Conservation (phyloP, 1,140 invertebrate species). For the Scaptodrosophila lebanonensis region DNA sequence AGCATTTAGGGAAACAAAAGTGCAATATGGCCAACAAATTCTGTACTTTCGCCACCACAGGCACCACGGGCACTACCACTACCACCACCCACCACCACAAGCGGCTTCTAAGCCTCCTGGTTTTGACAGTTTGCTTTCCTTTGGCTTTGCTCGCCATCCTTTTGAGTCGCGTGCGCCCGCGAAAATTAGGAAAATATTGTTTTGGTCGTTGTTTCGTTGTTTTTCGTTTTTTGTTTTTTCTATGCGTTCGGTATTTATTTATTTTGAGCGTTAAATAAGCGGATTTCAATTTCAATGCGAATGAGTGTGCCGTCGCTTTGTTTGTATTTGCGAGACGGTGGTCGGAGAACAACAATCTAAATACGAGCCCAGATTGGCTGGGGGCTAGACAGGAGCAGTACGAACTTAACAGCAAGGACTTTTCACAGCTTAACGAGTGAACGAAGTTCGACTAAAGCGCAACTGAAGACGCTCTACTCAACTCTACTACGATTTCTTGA, state of each 20-base stretch:
- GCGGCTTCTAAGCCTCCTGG: conserved; percentile 46
- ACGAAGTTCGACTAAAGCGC: too few relatives aligned
- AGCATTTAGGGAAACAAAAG: too few relatives aligned
- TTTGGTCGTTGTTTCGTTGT: conserved; percentile 42
- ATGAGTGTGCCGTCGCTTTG: conserved; percentile 53
- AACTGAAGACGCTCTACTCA: too few relatives aligned
- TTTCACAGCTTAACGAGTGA: too few relatives aligned
- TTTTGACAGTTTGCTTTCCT: conserved; percentile 67
- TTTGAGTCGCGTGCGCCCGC: conserved; percentile 60
- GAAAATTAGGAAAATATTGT: conserved; percentile 73
- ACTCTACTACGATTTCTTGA: too few relatives aligned
- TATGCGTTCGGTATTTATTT: conserved; percentile 37
- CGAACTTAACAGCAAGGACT: too few relatives aligned
- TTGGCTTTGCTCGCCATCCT: conserved; percentile 36
- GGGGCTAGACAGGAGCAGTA: too few relatives aligned
- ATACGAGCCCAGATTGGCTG: too few relatives aligned
- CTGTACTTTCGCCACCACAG: too few relatives aligned
- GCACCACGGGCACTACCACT: background rate
- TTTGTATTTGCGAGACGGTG: conserved; percentile 12
- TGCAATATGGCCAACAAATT: too few relatives aligned
- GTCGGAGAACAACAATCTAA: too few relatives aligned
- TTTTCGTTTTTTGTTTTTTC: conserved; percentile 2
- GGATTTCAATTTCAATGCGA: conserved; percentile 64
- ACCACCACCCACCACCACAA: conserved; percentile 6
- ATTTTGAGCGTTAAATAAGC: conserved; percentile 37